These are phyloP conservation scores for Tyto alba DNA, from an alignment of 2,113 vertebrate species.

Conservation along the genomic window DNA sequence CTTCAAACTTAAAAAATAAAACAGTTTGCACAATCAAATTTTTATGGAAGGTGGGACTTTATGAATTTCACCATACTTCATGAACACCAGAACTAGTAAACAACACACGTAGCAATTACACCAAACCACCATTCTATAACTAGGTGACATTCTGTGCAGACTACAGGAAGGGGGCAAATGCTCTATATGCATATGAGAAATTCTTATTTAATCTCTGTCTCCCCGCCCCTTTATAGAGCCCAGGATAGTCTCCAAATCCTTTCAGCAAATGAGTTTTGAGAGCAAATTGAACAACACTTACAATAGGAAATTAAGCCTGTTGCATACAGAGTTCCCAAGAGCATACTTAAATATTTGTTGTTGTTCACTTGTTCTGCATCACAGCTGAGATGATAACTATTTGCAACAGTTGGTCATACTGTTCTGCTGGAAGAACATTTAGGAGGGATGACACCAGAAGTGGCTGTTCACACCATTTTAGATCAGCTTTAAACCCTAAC, in stretches of 20 bases:
- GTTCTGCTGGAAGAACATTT: background rate
- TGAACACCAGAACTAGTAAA: background rate
- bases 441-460: background rate
- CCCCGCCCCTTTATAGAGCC: background rate
- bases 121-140: background rate
- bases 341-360: background rate
- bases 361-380: background rate
- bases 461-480: background rate
- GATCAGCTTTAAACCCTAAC: background rate
- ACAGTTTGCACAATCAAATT: too few species aligned
- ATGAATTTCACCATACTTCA: background rate
- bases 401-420: background rate
- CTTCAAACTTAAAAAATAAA: background rate
- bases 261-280: background rate
- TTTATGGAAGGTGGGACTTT: background rate
- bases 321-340: background rate
- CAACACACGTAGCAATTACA: background rate
- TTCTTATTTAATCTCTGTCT: background rate
- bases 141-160: rapidly evolving
- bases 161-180: background rate
- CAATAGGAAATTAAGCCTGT: background rate
- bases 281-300: background rate
- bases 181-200: background rate
- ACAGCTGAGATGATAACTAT: background rate
- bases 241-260: background rate